These are phyloP conservation scores for Natator depressus DNA, from an alignment of 2,113 vertebrate species.

Conservation along the genomic window DNA sequence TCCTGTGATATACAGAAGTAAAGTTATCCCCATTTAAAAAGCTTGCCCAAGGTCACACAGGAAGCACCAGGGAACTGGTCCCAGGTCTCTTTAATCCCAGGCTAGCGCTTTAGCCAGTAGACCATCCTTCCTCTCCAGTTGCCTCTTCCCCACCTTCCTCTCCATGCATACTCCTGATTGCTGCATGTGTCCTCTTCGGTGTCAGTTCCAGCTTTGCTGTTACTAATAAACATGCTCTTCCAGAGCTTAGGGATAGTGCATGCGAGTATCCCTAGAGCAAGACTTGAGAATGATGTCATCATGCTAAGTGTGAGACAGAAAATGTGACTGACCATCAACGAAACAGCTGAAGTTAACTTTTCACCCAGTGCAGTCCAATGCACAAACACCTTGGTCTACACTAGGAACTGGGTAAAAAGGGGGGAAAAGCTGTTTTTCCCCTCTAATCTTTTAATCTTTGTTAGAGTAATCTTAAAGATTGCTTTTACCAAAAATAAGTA, in stretches of 20 bases:
- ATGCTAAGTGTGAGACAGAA: neutral
- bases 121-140: neutral
- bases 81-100: neutral
- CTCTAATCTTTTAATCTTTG: neutral
- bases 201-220: neutral
- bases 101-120: neutral
- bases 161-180: neutral
- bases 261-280: too few species aligned
- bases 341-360: neutral
- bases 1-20: neutral
- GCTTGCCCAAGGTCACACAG: neutral
- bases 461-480: neutral
- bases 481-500: neutral
- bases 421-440: neutral
- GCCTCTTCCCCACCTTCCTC: too few species aligned
- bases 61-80: neutral
- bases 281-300: neutral
- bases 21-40: neutral
- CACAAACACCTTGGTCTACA: neutral
- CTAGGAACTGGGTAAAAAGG: neutral
- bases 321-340: neutral
- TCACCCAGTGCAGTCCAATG: neutral
- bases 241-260: neutral
- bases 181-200: neutral
- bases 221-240: neutral